These are phyloP conservation scores for Silvanus unidentatus DNA, from an alignment of 2,888 invertebrate species.

Conservation along the genomic window DNA sequence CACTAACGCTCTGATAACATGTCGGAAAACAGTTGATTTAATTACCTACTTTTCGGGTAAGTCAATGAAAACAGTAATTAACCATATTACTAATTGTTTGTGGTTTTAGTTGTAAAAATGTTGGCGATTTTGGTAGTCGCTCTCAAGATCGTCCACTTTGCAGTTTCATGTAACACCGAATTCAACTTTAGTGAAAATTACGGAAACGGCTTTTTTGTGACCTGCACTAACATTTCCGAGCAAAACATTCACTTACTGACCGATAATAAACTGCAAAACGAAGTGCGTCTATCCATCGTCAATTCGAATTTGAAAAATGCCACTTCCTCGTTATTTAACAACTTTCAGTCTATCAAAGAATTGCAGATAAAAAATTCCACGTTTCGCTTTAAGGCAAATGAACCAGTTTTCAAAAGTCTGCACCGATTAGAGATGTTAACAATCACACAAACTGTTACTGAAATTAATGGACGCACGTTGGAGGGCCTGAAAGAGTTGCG, in stretches of 20 bases:
- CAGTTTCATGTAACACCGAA: slow-evolving; percentile 33
- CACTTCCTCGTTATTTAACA: slow-evolving; percentile 28
- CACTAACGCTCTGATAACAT: too few relatives aligned
- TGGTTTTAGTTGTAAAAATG: not conserved
- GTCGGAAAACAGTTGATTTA: too few relatives aligned
- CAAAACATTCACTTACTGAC: too few relatives aligned
- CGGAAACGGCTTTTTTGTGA: slow-evolving; percentile 39
- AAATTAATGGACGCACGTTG: not conserved
- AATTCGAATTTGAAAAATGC: slow-evolving; percentile 31
- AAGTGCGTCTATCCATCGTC: slow-evolving; percentile 33
- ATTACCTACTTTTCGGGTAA: too few relatives aligned
- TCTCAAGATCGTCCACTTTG: not conserved
- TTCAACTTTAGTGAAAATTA: slow-evolving; percentile 37
- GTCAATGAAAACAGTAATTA: too few relatives aligned
- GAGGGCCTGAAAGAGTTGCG: slow-evolving; percentile 5
- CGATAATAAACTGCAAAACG: too few relatives aligned
- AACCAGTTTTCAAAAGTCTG: slow-evolving; percentile 23
- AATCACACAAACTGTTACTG: slow-evolving; percentile 8
- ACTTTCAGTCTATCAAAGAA: slow-evolving; percentile 33
- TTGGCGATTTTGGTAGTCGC: slow-evolving; percentile 1
- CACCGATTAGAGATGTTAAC: slow-evolving; percentile 18
- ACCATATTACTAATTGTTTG: not conserved
- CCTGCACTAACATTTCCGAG: slow-evolving; percentile 30
- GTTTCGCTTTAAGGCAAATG: slow-evolving; percentile 20
- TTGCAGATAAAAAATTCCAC: slow-evolving; percentile 29